phyloP scores from a whole-genome alignment of 2,797 vertebrate genomes.

The Hippopotamyrus pictus region DNA sequence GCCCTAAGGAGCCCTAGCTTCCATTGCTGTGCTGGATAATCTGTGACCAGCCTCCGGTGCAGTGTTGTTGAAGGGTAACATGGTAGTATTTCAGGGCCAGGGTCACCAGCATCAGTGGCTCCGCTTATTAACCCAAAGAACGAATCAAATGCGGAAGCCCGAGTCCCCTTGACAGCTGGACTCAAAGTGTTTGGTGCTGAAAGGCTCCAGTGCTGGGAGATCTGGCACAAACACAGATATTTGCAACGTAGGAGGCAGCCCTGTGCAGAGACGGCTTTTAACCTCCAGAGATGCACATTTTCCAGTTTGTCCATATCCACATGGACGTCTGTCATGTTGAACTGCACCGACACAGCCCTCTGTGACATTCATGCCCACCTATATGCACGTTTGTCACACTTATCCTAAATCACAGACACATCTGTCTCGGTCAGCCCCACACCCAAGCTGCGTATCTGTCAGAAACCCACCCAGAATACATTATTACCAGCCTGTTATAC shows the following conservation, averaged over 20 bases:
- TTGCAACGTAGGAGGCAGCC: not conserved
- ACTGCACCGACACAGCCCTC: not conserved
- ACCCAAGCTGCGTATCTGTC: not conserved
- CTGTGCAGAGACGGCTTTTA: not conserved
- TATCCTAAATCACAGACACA: not conserved
- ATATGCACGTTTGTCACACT: not conserved
- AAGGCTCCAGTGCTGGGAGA: not conserved
- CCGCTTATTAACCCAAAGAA: constrained; percentile 4
- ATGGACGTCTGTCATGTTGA: not conserved
- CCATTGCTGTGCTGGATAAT: not conserved
- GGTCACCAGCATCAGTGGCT: not conserved
- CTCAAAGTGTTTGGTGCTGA: not conserved
- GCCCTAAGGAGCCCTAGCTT: not conserved
- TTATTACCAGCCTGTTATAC: not conserved
- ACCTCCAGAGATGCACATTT: not conserved
- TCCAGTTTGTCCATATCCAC: not conserved
- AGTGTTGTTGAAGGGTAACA: not conserved
- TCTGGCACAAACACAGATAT: not conserved
- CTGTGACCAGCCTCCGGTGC: not conserved
- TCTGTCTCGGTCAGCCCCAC: not conserved
- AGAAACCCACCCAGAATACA: not conserved
- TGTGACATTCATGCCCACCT: not conserved
- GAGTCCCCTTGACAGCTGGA: not conserved
- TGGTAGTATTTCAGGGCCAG: not conserved
- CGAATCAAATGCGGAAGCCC: not conserved